Evolutionary conservation across 2,888 invertebrate genomes (phyloP), one percentile per base, ranked within the genome.

Genomic region (Protodeltote pygarga): DNA sequence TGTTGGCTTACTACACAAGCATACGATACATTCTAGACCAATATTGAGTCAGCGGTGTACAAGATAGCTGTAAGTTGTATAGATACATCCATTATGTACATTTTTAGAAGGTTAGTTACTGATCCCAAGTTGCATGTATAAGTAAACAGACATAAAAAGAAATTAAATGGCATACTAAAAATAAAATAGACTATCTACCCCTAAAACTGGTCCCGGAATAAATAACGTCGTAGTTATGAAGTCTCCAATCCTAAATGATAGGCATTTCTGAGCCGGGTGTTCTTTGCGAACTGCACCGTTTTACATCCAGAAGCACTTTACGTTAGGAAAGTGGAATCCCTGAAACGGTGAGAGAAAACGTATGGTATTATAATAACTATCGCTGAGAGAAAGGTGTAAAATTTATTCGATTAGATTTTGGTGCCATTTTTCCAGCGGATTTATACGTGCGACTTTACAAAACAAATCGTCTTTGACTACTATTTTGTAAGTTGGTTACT

Each of bases 251-350:
- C 42, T 38, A 32, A 66, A 58, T 33, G 52, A 45, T 50, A 48
- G 52, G 42, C 51, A 62, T 62, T 53, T 15, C 25, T 53, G 46
- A 58, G 17, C 41, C 19, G 27, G 49, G 44, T 24, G 23, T 44
- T 48, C 37, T 21, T 31, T 41, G 33, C 40, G 45, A 35, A n/a
- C n/a, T n/a, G n/a, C 28, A 17, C 41, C 50, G 32, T 31, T 49
- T 51, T 51, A 62, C 40, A 66, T 66, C 48, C 48, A 46, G 41
- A 51, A 45, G 50, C 50, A 48, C 35, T 62, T 41, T 40, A 62
- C 45, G 35, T 37, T 52, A 38, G 48, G 37, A 39, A 40, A 59
- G 34, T 28, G 13, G 24, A 47, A 15, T 31, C 17, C 27, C 29
- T n/a, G 8, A 35, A 38, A 46, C 46, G 37, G 29, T 44, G 40